Evolutionary conservation across 2,113 vertebrate genomes (phyloP).

Genomic region (Carassius gibelio): DNA sequence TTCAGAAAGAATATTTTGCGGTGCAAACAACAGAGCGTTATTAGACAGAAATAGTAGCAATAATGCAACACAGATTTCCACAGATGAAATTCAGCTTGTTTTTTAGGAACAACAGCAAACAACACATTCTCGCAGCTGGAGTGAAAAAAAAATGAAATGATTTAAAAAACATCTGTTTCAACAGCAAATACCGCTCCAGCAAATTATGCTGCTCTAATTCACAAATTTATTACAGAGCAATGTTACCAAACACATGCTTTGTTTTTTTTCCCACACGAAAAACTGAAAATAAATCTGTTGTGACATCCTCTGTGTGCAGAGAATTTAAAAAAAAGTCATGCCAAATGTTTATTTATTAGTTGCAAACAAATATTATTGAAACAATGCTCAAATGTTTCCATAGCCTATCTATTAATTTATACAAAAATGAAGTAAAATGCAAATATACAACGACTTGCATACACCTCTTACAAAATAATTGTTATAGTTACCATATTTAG

Average conservation of each 20-base stretch:
- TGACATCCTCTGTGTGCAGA: constrained; percentile 52
- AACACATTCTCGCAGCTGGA: constrained; percentile 30
- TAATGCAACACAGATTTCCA: constrained; percentile 19
- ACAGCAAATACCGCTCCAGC: constrained; percentile 41
- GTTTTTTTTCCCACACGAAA: neutral
- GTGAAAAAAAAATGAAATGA: neutral
- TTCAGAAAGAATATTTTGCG: constrained; percentile 50
- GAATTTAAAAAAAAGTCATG: constrained; percentile 54
- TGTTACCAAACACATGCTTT: constrained; percentile 29
- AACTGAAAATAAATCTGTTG: constrained; percentile 28
- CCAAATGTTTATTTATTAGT: constrained; percentile 60
- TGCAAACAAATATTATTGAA: constrained; percentile 54
- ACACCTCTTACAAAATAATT: neutral
- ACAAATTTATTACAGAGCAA: constrained; percentile 46
- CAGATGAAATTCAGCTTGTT: constrained; percentile 50
- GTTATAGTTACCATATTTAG: too few species aligned
- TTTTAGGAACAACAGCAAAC: constrained; percentile 53
- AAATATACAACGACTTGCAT: neutral
- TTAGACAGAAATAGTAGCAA: constrained; percentile 56
- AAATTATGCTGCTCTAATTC: constrained; percentile 55
- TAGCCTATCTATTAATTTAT: neutral
- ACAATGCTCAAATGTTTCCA: constrained; percentile 29
- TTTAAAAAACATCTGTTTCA: constrained; percentile 54
- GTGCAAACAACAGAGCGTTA: constrained; percentile 49
- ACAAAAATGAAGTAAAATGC: neutral